Evolutionary conservation across 1,140 invertebrate species (phyloP), one percentile per base, ranked within the genome.

Genomic region (Hermetia illucens): DNA sequence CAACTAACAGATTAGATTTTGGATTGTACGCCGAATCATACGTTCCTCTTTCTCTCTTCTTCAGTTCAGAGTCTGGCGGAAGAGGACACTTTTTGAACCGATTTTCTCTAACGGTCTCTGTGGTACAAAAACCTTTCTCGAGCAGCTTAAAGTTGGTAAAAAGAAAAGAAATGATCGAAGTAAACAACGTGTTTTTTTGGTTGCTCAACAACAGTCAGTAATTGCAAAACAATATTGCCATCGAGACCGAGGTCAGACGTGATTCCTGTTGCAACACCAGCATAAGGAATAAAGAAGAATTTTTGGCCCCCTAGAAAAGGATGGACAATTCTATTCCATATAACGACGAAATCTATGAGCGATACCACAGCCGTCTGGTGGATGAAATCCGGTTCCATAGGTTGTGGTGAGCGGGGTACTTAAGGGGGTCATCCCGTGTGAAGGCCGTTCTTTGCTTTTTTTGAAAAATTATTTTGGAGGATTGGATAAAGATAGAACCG

Each of bases 261-360:
- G 21, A 24, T 34, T 10, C 17, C 27, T 17, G 25, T 20, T 13
- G 38, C 10, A 16, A 22, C 13, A 34, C 38, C 38, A 32, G 4
- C 27, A 39, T 39, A 39, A 4, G 38, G 38, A 12, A 39, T 32
- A 9, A 12, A 30, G 15, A n/a, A n/a, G n/a, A n/a, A n/a, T n/a
- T n/a, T n/a, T n/a, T n/a, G n/a, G n/a, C n/a, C n/a, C n/a, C n/a
- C n/a, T n/a, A n/a, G n/a, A n/a, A n/a, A n/a, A n/a, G n/a, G n/a
- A n/a, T n/a, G n/a, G n/a, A n/a, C n/a, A n/a, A n/a, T n/a, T n/a
- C n/a, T n/a, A n/a, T n/a, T n/a, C n/a, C n/a, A n/a, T n/a, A n/a
- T n/a, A n/a, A n/a, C n/a, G n/a, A n/a, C n/a, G n/a, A n/a, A n/a
- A n/a, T n/a, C n/a, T n/a, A n/a, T n/a, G n/a, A n/a, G n/a, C n/a